Evolutionary conservation across 2,888 invertebrate species (phyloP), one percentile per base, ranked within the genome.

Genomic region (Acanthosoma haemorrhoidale): DNA sequence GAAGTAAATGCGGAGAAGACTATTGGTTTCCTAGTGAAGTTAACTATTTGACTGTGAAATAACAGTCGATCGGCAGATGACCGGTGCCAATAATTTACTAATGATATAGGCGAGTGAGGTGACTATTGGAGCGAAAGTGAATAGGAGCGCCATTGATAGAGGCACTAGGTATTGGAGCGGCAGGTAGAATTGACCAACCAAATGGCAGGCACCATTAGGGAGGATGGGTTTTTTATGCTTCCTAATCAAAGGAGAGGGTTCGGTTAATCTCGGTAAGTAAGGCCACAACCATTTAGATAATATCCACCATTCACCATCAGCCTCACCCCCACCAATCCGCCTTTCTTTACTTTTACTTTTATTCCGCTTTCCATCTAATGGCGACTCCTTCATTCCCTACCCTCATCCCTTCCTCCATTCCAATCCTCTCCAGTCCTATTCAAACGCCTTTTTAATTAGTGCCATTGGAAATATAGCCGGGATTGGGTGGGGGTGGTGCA

Each of bases 211-310:
- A 39, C 41, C 38, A 63, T 63, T 63, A 63, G 63, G 18, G 21
- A 15, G 39, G 39, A 63, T 63, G 41, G 63, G 63, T 63, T 63
- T 63, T 63, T 63, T 63, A 63, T 63, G 63, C 39, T 36, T 63
- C 38, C 63, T 63, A 63, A 63, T 63, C 63, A 63, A 63, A 63
- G 63, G 63, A 60, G 34, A 69, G 59, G 32, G 69, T 31, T 60
- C 18, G 38, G 21, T 57, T 64, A 63, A 70, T 70, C 70, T 64
- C 59, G 63, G 59, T 70, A 70, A 70, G 70, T 70, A 70, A 70
- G 38, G 64, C 61, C 61, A 21, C 59, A 64, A 60, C 59, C 70
- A 70, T 70, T 70, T 70, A 64, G 70, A 64, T 70, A 70, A 70
- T 59, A 59, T 59, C 59, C 38, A 64, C 38, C 70, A 38, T 60